phyloP scores from a whole-genome alignment of 2,797 vertebrate species.

The Bothrops alternatus region DNA sequence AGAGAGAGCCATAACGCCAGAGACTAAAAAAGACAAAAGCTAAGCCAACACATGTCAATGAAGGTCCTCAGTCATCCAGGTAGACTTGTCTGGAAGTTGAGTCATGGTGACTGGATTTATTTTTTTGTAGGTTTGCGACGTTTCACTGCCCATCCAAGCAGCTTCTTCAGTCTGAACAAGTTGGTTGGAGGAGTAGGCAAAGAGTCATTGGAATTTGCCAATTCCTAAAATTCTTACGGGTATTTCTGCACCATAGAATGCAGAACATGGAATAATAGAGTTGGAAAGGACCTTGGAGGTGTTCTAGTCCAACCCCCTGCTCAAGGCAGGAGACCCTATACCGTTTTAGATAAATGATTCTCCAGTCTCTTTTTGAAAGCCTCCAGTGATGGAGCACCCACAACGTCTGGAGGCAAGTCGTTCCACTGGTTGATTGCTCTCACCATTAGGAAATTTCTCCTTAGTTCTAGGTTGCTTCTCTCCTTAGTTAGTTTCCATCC shows the following conservation, averaged over 20 bases:
- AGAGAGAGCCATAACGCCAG: neutral
- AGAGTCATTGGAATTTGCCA: neutral
- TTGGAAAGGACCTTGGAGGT: neutral
- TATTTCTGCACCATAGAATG: neutral
- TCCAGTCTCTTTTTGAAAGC: neutral
- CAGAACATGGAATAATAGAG: neutral
- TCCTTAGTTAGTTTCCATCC: too few relatives aligned
- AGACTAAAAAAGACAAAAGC: neutral
- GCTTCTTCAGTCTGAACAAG: neutral
- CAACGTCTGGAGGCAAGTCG: too few relatives aligned
- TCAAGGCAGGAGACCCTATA: neutral
- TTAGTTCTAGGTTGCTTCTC: too few relatives aligned
- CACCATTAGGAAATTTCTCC: too few relatives aligned
- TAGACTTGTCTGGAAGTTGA: neutral
- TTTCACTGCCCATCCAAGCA: neutral
- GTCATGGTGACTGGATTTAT: neutral
- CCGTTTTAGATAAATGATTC: neutral
- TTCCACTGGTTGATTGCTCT: too few relatives aligned
- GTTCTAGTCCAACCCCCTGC: too few relatives aligned
- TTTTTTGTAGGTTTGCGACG: neutral
- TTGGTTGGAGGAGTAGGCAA: neutral
- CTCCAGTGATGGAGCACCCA: neutral
- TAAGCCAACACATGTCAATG: neutral
- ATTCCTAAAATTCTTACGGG: neutral
- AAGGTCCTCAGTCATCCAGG: neutral